Percentiles rank a stretch among this genome's conserved stretches.
Conservation (phyloP, 2,113 vertebrate species). For the Bubalus kerabau region DNA sequence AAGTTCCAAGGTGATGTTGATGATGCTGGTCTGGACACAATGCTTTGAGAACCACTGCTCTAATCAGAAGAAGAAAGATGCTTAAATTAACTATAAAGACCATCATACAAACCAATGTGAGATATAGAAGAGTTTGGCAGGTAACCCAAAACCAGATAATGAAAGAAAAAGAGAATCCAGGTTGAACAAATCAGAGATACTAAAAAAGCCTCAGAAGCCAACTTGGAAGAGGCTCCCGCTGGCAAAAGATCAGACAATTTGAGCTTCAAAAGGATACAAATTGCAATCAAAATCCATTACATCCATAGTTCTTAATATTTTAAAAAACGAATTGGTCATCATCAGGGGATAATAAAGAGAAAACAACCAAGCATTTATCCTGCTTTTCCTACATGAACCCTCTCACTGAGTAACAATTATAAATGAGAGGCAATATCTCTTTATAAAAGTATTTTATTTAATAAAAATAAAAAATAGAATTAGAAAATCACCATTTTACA, state of each 20-base stretch:
- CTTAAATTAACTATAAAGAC: neutral
- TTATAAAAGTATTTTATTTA: neutral
- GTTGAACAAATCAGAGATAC: neutral
- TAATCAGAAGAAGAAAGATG: constrained; percentile 19
- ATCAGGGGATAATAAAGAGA: neutral
- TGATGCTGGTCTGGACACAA: neutral
- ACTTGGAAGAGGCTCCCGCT: neutral
- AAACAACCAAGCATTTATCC: neutral
- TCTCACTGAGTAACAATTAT: neutral
- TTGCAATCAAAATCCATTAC: neutral
- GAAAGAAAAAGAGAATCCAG: neutral
- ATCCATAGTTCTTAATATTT: neutral
- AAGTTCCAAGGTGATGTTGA: neutral
- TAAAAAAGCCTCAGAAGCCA: neutral
- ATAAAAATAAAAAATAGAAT: constrained; percentile 13
- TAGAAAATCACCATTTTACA: neutral
- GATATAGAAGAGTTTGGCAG: neutral
- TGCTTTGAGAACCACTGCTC: neutral
- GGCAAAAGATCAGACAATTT: neutral
- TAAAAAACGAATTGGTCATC: neutral
- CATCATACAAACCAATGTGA: neutral
- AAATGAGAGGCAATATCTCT: neutral
- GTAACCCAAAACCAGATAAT: neutral
- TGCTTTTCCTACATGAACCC: neutral
- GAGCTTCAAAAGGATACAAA: neutral